Evolutionary conservation across 2,797 vertebrate genomes (phyloP).

Genomic region (Rallus crepitans): DNA sequence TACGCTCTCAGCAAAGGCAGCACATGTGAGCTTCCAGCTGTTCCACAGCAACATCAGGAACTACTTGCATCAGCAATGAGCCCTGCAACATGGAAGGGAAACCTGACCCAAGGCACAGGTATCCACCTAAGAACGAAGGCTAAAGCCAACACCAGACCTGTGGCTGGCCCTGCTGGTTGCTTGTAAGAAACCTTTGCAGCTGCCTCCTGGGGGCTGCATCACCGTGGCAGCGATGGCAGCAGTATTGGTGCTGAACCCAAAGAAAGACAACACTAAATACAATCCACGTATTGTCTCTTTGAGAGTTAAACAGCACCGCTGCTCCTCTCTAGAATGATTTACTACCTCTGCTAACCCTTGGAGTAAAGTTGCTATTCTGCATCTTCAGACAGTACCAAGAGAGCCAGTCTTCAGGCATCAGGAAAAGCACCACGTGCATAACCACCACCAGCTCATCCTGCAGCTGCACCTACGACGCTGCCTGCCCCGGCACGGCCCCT

Average conservation of each 20-base stretch:
- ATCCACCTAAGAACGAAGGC: background rate
- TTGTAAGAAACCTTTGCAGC: background rate
- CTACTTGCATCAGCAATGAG: background rate
- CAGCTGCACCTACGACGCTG: rapidly evolving
- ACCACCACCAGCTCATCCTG: background rate
- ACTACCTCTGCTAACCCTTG: background rate
- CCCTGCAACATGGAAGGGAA: background rate
- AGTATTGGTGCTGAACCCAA: background rate
- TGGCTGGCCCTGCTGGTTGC: background rate
- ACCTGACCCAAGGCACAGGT: background rate
- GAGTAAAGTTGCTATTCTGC: background rate
- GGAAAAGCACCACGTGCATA: background rate
- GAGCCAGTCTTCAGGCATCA: background rate
- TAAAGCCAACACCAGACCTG: background rate
- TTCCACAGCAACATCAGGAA: background rate
- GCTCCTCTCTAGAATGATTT: background rate
- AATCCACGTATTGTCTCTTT: background rate
- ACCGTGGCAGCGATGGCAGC: background rate
- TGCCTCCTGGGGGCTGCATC: background rate
- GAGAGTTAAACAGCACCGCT: background rate
- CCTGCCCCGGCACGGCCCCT: rapidly evolving
- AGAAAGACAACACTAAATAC: background rate
- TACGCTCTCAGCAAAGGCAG: background rate
- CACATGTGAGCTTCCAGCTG: background rate
- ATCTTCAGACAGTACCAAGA: background rate